Base-by-base conservation (phyloP, 2,888 invertebrate species). In the Idaea dimidiata region DNA sequence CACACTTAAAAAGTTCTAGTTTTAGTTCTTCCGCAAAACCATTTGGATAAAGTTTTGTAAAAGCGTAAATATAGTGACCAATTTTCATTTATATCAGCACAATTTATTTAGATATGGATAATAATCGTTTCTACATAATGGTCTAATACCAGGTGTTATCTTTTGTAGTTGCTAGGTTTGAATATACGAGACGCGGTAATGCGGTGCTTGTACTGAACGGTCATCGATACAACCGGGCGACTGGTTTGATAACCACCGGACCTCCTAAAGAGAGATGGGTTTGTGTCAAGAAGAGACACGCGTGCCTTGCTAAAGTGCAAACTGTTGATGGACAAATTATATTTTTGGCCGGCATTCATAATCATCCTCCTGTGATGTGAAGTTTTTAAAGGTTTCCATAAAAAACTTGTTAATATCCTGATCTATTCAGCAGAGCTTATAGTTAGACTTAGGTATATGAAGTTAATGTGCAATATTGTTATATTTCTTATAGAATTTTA, bases 111-210 rank as follows among this genome's bases (percentile, higher is more conserved):
- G 24, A 24, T 24, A n/a, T 24, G 24, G 5, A 24, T 24, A 24
- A 5, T 24, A 24, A 3, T 24, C 3, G 24, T 24, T 24, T 24
- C 5, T 24, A 24, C 24, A 24, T 24, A 24, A 3, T 24, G 5
- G 24, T 8, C 43, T 43, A 43, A 43, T 43, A 8, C 43, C 43
- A 43, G 8, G 8, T 8, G 43, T 2, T 43, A 8, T 8, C 14
- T 43, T 43, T 43, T 43, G 10, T 43, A 43, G 43, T 43, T 43
- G 43, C 43, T 1, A 43, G 43, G 43, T 43, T 43, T 43, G 43
- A 43, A 43, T 43, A 43, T 10, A 83, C 83, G 5, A 74, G 78
- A 7, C 73, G 63, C 16, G 86, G 86, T 3, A 83, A 83, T 59
- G 81, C 79, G 0, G 81, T 80, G 31, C 74, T 83, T 53, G 66